These are phyloP conservation scores for Parochlus steinenii DNA, from an alignment of 2,888 invertebrate species.

Conservation along the genomic window DNA sequence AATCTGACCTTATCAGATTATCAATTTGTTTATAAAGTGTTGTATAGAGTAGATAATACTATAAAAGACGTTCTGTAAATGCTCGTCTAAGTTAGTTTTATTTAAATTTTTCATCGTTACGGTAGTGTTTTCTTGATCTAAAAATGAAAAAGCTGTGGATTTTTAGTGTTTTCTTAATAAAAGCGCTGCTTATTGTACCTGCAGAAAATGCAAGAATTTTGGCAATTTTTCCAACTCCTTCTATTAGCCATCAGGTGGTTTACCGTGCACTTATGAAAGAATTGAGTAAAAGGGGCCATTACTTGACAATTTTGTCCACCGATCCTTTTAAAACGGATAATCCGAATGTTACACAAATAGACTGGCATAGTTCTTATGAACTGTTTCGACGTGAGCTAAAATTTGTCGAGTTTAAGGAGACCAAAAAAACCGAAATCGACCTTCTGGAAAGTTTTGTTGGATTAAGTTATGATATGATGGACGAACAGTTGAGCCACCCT, in stretches of 20 bases:
- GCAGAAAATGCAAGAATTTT: too few relatives aligned
- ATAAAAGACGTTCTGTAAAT: too few relatives aligned
- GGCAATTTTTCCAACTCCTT: slow-evolving; percentile 25
- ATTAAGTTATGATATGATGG: neutral
- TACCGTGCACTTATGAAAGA: slow-evolving; percentile 23
- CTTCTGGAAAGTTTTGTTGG: slow-evolving; percentile 1
- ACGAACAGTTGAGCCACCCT: slow-evolving; percentile 13
- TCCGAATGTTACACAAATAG: slow-evolving; percentile 10
- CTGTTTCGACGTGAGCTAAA: neutral
- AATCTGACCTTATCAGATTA: too few relatives aligned
- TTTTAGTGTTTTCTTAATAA: too few relatives aligned
- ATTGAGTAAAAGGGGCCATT: slow-evolving; percentile 24
- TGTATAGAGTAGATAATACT: too few relatives aligned
- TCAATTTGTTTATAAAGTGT: too few relatives aligned
- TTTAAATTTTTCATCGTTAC: too few relatives aligned
- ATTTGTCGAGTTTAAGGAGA: neutral
- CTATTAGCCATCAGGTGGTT: slow-evolving; percentile 26
- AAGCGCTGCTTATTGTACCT: too few relatives aligned
- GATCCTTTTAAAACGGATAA: slow-evolving; percentile 5
- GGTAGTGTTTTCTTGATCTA: too few relatives aligned
- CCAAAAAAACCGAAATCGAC: slow-evolving; percentile 1
- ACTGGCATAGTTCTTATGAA: slow-evolving; percentile 6
- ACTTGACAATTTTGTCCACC: slow-evolving; percentile 14
- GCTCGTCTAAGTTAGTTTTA: too few relatives aligned
- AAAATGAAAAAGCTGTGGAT: too few relatives aligned